Conservation (phyloP, 2,888 invertebrate genomes). For the Malachius bipustulatus region DNA sequence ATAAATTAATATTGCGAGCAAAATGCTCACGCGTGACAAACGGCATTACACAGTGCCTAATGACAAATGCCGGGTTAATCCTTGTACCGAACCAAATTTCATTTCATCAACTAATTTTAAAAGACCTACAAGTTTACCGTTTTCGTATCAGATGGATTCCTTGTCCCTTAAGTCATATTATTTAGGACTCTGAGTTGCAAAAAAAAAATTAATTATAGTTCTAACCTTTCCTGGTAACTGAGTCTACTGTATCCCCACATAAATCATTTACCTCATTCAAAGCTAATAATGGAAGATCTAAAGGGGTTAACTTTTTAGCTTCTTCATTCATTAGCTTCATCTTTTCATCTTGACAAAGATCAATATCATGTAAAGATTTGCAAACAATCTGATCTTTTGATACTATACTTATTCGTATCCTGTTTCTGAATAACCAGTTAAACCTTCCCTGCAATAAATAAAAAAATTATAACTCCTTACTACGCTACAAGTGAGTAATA, state of each 20-base stretch:
- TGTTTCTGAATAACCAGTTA: conserved; percentile 75
- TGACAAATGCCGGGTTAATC: no score
- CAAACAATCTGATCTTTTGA: conserved; percentile 40
- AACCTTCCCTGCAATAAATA: conserved; percentile 54
- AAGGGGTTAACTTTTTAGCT: conserved; percentile 25
- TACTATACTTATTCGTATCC: conserved; percentile 79
- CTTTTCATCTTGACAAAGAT: conserved; percentile 13
- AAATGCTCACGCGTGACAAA: no score
- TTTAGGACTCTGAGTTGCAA: not conserved
- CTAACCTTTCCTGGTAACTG: conserved; percentile 5
- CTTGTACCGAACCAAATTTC: no score
- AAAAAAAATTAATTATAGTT: conserved; percentile 5
- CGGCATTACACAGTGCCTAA: no score
- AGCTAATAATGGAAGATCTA: conserved; percentile 76
- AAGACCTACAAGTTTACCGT: no score
- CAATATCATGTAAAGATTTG: conserved; percentile 38
- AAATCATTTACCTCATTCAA: conserved; percentile 97
- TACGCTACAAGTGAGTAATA: no score
- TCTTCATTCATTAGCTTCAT: conserved; percentile 15
- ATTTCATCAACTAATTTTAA: no score
- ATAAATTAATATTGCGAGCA: no score
- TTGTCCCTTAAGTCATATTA: no score
- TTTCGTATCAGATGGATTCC: no score
- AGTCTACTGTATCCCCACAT: no score
- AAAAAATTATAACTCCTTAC: no score